These are phyloP conservation scores for Coreius guichenoti DNA, from an alignment of 2,797 vertebrate species.

Conservation along the genomic window DNA sequence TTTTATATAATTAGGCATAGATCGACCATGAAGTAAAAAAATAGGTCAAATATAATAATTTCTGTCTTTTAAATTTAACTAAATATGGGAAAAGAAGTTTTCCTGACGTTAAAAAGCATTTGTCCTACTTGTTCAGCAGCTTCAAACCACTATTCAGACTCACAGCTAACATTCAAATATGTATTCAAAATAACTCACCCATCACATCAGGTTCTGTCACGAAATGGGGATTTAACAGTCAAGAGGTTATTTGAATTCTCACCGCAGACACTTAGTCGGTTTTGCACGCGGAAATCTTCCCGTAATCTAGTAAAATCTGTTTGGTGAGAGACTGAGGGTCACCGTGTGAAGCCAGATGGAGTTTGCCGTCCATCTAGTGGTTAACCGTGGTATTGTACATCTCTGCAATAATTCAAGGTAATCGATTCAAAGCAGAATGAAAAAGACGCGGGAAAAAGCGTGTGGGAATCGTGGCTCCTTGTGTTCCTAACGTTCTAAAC, in stretches of 20 bases:
- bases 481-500: not conserved
- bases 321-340: not conserved
- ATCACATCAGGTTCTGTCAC: slow-evolving; percentile 53
- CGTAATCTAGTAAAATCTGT: slow-evolving; percentile 18
- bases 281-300: not conserved
- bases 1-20: not conserved
- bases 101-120: not conserved
- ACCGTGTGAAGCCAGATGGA: not conserved
- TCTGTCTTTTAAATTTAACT: not conserved
- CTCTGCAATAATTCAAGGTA: not conserved
- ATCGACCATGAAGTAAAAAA: not conserved
- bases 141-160: slow-evolving; percentile 12
- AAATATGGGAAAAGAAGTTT: not conserved
- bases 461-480: not conserved
- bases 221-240: slow-evolving; percentile 61
- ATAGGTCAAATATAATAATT: not conserved
- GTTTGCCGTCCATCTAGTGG: slow-evolving; percentile 15
- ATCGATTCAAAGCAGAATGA: not conserved
- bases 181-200: slow-evolving; percentile 61
- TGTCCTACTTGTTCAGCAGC: not conserved
- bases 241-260: slow-evolving; percentile 61
- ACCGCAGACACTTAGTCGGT: slow-evolving; percentile 9
- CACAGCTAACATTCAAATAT: slow-evolving; percentile 55
- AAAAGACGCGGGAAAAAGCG: not conserved
- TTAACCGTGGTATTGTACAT: not conserved